Percentiles rank a stretch among this genome's conserved stretches.
These are phyloP conservation scores for Plebejus argus DNA, from an alignment of 2,888 invertebrate species.

Conservation along the genomic window DNA sequence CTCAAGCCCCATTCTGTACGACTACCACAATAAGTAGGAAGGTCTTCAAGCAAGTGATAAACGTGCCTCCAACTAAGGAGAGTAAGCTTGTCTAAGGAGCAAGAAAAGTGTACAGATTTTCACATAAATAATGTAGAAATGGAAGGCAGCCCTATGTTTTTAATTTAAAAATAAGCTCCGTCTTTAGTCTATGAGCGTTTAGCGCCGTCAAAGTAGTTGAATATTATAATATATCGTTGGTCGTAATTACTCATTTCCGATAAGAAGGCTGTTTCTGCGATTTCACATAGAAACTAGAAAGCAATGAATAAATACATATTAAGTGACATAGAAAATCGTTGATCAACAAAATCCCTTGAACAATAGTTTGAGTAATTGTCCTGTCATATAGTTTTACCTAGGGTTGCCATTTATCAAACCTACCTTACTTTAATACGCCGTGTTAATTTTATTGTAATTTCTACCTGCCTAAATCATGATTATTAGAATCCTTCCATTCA, in stretches of 20 bases:
- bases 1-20: not conserved
- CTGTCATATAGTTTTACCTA: slow-evolving; percentile 37
- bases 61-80: not conserved
- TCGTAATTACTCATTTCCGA: slow-evolving; percentile 27
- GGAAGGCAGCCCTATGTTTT: not conserved
- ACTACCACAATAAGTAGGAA: not conserved
- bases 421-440: too few species aligned
- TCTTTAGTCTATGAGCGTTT: slow-evolving; percentile 18
- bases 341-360: slow-evolving; percentile 43
- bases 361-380: slow-evolving; percentile 42
- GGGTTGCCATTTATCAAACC: not conserved
- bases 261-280: slow-evolving; percentile 31
- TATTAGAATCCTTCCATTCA: not conserved
- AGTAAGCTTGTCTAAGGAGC: not conserved
- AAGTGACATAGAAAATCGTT: slow-evolving; percentile 41
- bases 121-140: not conserved
- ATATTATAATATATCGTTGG: not conserved
- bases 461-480: not conserved
- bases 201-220: slow-evolving; percentile 5
- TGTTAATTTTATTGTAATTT: not conserved
- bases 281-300: slow-evolving; percentile 39
- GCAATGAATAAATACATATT: slow-evolving; percentile 45
- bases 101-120: not conserved
- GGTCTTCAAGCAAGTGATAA: not conserved
- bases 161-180: not conserved